These are phyloP conservation scores for Tolmerus cingulatus DNA, from an alignment of 2,888 invertebrate genomes.

Conservation along the genomic window DNA sequence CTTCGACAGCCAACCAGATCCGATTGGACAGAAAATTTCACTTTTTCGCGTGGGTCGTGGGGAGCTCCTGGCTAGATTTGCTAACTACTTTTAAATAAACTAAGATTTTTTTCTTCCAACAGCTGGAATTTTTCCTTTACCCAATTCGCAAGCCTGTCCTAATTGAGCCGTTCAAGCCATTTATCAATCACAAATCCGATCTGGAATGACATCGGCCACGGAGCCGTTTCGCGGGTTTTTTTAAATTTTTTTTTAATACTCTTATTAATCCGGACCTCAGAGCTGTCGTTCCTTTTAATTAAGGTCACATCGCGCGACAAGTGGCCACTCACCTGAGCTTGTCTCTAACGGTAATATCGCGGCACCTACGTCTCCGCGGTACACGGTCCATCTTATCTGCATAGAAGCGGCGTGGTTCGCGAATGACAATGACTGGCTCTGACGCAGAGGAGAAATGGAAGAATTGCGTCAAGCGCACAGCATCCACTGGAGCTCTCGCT, in stretches of 20 bases:
- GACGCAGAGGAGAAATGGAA: background rate
- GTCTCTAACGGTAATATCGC: constrained; percentile 14
- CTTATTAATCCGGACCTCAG: background rate
- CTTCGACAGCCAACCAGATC: background rate
- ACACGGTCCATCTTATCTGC: constrained; percentile 14
- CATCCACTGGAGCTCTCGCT: background rate
- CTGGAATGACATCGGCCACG: constrained; percentile 22
- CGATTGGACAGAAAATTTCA: background rate
- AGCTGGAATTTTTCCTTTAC: background rate
- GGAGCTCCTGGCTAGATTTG: background rate
- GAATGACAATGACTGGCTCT: background rate
- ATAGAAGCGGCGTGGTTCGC: constrained; percentile 3
- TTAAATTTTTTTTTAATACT: background rate
- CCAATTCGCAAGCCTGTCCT: background rate
- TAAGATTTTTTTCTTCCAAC: background rate
- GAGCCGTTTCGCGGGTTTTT: background rate
- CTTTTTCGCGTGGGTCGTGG: background rate
- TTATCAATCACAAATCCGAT: constrained; percentile 25
- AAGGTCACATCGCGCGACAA: constrained; percentile 16
- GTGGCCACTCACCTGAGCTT: constrained; percentile 26
- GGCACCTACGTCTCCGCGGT: background rate
- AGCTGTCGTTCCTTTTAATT: constrained; percentile 26
- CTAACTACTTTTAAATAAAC: background rate
- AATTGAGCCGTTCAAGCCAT: background rate
- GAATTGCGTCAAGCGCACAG: background rate